Conservation (phyloP, 2,113 vertebrate genomes). For the Chloropsis hardwickii region DNA sequence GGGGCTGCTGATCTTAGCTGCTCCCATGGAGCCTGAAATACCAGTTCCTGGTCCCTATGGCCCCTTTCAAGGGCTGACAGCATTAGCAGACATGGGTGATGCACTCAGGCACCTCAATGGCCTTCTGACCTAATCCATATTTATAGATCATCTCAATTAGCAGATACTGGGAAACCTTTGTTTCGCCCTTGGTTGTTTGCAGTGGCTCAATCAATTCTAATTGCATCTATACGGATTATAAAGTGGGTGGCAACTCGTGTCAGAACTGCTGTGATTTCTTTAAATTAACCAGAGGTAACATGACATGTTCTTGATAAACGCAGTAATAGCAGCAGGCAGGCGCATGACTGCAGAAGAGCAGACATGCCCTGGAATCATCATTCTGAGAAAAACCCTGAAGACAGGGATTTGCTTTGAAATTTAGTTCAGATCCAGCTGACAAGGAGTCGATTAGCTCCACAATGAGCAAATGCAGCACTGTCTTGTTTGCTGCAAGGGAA, state of each 20-base stretch:
- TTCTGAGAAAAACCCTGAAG: constrained; percentile 17
- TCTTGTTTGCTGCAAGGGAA: constrained; percentile 58
- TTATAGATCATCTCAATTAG: constrained; percentile 52
- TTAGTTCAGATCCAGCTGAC: constrained; percentile 54
- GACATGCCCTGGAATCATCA: constrained; percentile 12
- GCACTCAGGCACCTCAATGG: background rate
- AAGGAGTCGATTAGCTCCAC: constrained; percentile 56
- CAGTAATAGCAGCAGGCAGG: background rate
- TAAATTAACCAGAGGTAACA: constrained; percentile 8
- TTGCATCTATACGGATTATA: constrained; percentile 30
- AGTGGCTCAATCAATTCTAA: constrained; percentile 52
- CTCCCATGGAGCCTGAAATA: background rate
- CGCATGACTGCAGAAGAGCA: background rate
- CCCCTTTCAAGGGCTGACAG: background rate
- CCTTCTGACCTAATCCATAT: constrained; percentile 43
- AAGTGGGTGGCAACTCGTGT: constrained; percentile 38
- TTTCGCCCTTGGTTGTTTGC: constrained; percentile 48
- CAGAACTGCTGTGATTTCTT: constrained; percentile 37
- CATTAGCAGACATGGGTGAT: background rate
- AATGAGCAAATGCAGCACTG: constrained; percentile 57
- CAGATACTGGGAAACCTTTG: constrained; percentile 22
- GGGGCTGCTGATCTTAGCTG: background rate
- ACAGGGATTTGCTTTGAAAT: constrained; percentile 40
- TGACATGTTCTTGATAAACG: background rate
- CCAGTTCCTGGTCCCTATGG: background rate